Conservation (phyloP, 2,888 invertebrate genomes). For the Cosmorhoe ocellata region DNA sequence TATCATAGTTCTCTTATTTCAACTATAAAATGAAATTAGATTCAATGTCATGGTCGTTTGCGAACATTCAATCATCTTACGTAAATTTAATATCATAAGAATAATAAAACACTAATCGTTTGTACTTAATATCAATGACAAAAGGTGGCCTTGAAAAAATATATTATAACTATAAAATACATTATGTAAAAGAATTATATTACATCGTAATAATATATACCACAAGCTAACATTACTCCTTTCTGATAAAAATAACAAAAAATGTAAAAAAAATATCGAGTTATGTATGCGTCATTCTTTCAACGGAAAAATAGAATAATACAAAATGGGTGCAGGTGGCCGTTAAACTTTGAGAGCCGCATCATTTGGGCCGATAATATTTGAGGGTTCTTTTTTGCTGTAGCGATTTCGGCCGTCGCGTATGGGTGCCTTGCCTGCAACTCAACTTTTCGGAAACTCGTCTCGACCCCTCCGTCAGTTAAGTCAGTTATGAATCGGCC, state of each 20-base stretch:
- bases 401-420: slow-evolving; percentile 78
- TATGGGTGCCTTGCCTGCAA: slow-evolving; percentile 76
- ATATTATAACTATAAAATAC: no score
- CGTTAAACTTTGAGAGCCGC: slow-evolving; percentile 65
- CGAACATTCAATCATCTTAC: not conserved
- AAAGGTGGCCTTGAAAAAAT: no score
- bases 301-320: slow-evolving; percentile 32
- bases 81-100: not conserved
- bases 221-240: no score
- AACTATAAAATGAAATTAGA: slow-evolving; percentile 13
- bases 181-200: no score
- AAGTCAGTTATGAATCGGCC: slow-evolving; percentile 74
- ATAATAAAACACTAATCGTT: no score
- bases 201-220: no score
- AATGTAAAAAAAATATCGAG: slow-evolving; percentile 6
- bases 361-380: slow-evolving; percentile 61
- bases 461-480: slow-evolving; percentile 59
- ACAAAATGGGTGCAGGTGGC: slow-evolving; percentile 32
- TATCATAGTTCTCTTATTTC: slow-evolving; percentile 32
- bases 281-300: slow-evolving; percentile 18
- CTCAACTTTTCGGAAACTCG: slow-evolving; percentile 67
- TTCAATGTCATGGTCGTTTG: slow-evolving; percentile 1
- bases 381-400: slow-evolving; percentile 80
- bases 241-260: not conserved
- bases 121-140: no score